Base-by-base conservation (phyloP, 1,140 invertebrate species). In the Leptinotarsa lineolata region DNA sequence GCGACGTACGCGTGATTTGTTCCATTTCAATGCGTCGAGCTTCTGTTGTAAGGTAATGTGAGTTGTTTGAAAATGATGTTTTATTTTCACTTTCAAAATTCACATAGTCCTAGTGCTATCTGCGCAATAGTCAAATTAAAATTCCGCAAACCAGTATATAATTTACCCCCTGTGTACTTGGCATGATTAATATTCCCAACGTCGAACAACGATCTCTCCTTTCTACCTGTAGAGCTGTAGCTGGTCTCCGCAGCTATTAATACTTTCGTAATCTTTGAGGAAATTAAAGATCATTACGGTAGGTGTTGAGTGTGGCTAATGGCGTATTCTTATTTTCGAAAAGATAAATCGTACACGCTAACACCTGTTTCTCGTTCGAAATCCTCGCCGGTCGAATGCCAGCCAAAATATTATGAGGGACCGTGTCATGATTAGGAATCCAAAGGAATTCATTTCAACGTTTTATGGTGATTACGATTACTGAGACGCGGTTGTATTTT, bases 201-300 rank as follows among this genome's bases (percentile, higher is more conserved):
- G 30, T 39, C 30, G 61, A 63, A 63, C 61, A 63, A 4, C 24
- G 61, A 54, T 15, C 61, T 30, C 24, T 46, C 39, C 44, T 67
- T 45, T 67, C 65, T 30, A 67, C 39, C 65, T 24, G 60, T 15
- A 63, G 60, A 20, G 22, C 20, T 22, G 65, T 45, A 67, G 65
- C 22, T 18, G 30, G 61, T 20, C 11, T 15, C 20, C n/a, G 20
- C 21, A 54, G 45, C 67, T 45, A 68, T 68, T 68, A 68, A 68
- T 68, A 68, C 46, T 68, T 68, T 18, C 22, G 13, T 70, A 70
- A 70, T 70, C 68, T 70, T 70, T 70, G 22, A 60, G 68, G 58
- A 70, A 70, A 70, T 70, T 70, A 70, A 24, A 70, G 24, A 70
- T 70, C 68, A 70, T 70, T 70, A 70, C 54, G 59, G 68, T 60